Conservation (phyloP, 53 echinoderm and acorn worm genomes). For the Mesocentrotus franciscanus region DNA sequence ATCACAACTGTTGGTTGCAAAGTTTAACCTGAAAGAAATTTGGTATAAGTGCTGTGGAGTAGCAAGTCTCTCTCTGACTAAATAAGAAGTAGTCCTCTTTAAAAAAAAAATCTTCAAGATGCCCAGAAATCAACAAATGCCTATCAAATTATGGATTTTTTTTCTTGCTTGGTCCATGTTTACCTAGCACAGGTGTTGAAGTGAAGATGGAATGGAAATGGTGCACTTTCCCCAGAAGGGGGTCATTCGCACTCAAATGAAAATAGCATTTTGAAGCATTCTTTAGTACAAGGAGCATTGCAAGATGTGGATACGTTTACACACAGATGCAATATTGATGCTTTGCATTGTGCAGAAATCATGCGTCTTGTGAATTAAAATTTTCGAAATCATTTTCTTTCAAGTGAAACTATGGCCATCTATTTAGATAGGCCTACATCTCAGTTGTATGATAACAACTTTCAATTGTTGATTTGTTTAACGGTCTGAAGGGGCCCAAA, state of each 20-base stretch:
- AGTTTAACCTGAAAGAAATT: not conserved
- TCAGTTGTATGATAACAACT: not conserved
- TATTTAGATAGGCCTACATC: not conserved
- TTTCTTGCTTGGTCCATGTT: conserved; percentile 23
- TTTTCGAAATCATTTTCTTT: no score
- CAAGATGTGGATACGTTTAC: not conserved
- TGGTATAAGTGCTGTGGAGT: not conserved
- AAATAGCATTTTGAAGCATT: not conserved
- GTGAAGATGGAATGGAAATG: conserved; percentile 57
- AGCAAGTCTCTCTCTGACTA: not conserved
- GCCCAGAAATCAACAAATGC: not conserved
- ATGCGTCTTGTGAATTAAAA: no score
- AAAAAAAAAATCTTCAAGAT: not conserved
- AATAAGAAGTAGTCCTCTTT: not conserved
- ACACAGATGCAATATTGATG: not conserved
- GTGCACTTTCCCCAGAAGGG: conserved; percentile 27
- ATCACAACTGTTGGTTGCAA: not conserved
- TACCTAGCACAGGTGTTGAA: conserved; percentile 59
- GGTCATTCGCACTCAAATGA: not conserved
- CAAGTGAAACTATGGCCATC: no score
- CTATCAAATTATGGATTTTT: conserved; percentile 66
- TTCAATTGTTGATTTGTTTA: conserved; percentile 5
- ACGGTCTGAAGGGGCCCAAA: not conserved
- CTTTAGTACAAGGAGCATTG: not conserved
- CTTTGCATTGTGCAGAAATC: not conserved